Evolutionary conservation across 2,888 invertebrate genomes (phyloP).

Genomic region (Ceratothoa steindachneri): DNA sequence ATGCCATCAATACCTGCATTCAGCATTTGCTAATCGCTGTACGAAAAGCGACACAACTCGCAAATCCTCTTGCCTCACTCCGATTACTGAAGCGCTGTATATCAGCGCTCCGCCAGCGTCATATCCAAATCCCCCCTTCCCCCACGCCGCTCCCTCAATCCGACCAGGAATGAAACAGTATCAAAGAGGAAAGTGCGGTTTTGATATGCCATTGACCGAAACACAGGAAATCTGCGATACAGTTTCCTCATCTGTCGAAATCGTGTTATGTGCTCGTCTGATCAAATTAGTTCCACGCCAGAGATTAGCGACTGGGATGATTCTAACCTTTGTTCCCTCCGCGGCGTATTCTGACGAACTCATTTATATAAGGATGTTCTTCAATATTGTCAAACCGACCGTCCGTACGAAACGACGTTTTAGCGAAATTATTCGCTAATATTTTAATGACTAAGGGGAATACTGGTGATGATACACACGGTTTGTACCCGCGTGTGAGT

Average conservation of each 20-base stretch:
- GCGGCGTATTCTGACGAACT: background rate
- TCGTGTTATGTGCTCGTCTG: constrained; percentile 2
- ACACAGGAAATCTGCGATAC: background rate
- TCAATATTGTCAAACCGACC: background rate
- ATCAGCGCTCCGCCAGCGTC: background rate
- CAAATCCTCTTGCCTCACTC: background rate
- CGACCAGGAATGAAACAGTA: background rate
- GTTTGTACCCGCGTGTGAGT: too few relatives aligned
- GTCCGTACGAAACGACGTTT: background rate
- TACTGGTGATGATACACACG: too few relatives aligned
- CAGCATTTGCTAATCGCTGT: background rate
- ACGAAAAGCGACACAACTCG: background rate
- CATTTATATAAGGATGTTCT: background rate
- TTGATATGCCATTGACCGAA: constrained; percentile 8
- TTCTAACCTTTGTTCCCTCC: background rate
- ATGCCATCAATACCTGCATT: constrained; percentile 15
- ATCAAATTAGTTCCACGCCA: constrained; percentile 4
- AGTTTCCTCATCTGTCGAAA: background rate
- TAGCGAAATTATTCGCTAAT: background rate
- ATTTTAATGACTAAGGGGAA: background rate
- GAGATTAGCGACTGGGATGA: background rate
- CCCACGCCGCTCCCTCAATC: too few relatives aligned
- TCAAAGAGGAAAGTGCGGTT: background rate
- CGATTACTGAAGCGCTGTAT: too few relatives aligned
- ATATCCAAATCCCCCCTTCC: background rate